phyloP scores from a whole-genome alignment of 2,888 invertebrate species.

The Calameuta idolon region DNA sequence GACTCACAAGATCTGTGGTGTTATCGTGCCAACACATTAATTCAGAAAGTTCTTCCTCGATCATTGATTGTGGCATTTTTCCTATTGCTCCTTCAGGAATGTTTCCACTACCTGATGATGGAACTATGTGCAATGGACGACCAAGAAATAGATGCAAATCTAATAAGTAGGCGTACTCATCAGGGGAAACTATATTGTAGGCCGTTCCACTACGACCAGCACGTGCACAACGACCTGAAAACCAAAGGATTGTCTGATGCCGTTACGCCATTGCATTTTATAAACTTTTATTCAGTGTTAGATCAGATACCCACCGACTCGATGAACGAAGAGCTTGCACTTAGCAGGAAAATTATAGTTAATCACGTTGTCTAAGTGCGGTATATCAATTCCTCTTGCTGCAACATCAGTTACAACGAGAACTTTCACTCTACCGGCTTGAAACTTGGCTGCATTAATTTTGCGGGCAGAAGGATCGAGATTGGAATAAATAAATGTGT shows the following conservation, averaged over 20 bases:
- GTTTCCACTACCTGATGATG: constrained; percentile 61
- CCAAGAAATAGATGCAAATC: constrained; percentile 96
- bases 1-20: constrained; percentile 80
- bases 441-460: constrained; percentile 92
- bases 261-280: constrained; percentile 1
- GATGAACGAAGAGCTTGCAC: constrained; percentile 96
- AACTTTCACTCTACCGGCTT: constrained; percentile 82
- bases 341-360: constrained; percentile 98
- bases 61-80: constrained; percentile 80
- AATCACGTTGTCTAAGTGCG: constrained; percentile 93
- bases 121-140: constrained; percentile 74
- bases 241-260: constrained; percentile 7
- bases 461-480: constrained; percentile 95
- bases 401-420: constrained; percentile 98
- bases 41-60: constrained; percentile 87
- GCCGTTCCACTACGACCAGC: constrained; percentile 94
- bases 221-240: constrained; percentile 88
- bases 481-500: constrained; percentile 93
- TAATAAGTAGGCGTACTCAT: constrained; percentile 92
- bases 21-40: constrained; percentile 81
- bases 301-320: constrained; percentile 83
- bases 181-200: constrained; percentile 88
- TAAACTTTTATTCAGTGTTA: neutral
- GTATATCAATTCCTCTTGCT: constrained; percentile 97
- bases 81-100: constrained; percentile 80